These are phyloP conservation scores for Anastatus disparis DNA, from an alignment of 1,140 invertebrate genomes.

Conservation along the genomic window DNA sequence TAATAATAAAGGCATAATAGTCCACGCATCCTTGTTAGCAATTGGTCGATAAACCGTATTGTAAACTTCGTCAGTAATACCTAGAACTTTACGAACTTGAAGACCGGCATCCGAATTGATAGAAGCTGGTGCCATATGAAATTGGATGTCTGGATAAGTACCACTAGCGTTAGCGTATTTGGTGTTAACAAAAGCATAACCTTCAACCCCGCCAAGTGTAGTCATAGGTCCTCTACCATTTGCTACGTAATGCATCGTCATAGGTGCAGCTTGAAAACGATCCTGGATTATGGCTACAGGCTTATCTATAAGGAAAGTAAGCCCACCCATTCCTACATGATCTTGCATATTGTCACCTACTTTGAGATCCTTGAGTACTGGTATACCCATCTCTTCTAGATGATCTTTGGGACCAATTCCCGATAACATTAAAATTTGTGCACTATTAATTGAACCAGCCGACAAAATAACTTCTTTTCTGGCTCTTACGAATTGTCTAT, in stretches of 20 bases:
- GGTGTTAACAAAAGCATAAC: slow-evolving; percentile 86
- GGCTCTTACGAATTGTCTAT: slow-evolving; percentile 73
- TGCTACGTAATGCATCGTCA: slow-evolving; percentile 83
- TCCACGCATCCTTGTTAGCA: slow-evolving; percentile 81
- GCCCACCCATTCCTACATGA: slow-evolving; percentile 83
- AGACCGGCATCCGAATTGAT: slow-evolving; percentile 83
- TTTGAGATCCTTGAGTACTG: slow-evolving; percentile 78
- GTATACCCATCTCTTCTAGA: slow-evolving; percentile 76
- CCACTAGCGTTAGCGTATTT: slow-evolving; percentile 79
- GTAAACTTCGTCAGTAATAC: slow-evolving; percentile 84
- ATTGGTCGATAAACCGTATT: slow-evolving; percentile 82
- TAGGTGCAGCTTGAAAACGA: slow-evolving; percentile 76
- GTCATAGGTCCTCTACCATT: slow-evolving; percentile 85
- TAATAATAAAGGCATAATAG: slow-evolving; percentile 83
- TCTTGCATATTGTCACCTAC: slow-evolving; percentile 85
- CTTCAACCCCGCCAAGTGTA: slow-evolving; percentile 84
- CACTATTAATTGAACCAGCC: slow-evolving; percentile 82
- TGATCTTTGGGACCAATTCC: slow-evolving; percentile 85
- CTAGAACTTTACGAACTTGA: slow-evolving; percentile 81
- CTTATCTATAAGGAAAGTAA: slow-evolving; percentile 81
- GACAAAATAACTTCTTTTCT: slow-evolving; percentile 82
- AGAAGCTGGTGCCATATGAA: slow-evolving; percentile 87
- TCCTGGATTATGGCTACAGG: slow-evolving; percentile 82
- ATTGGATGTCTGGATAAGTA: slow-evolving; percentile 85
- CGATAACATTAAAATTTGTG: slow-evolving; percentile 87